A percentile compares a stretch with the other conserved stretches of the same genome.
phyloP scores from a whole-genome alignment of 2,797 vertebrate species.

The Ambastaia sidthimunki region DNA sequence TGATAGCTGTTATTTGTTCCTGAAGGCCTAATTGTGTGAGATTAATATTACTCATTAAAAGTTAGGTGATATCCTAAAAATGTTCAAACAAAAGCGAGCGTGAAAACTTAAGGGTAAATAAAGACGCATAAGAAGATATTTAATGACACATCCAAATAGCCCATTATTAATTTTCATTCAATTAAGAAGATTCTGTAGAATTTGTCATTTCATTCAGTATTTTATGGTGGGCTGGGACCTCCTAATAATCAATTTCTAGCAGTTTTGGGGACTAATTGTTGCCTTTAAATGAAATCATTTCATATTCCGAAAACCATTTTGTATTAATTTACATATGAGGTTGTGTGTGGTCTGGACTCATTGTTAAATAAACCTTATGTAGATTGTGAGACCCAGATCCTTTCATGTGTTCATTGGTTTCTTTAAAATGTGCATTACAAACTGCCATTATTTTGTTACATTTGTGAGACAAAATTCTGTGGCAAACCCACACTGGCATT shows the following conservation, averaged over 20 bases:
- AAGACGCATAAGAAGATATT: not conserved
- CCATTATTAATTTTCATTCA: conserved; percentile 59
- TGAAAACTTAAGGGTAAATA: not conserved
- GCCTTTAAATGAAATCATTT: conserved; percentile 65
- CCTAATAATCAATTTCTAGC: conserved; percentile 59
- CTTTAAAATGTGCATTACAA: conserved; percentile 40
- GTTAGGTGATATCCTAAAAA: conserved; percentile 1
- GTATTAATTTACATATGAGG: conserved; percentile 65
- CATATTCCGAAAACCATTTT: conserved; percentile 74
- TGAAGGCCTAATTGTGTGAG: not conserved
- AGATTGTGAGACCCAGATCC: conserved; percentile 62
- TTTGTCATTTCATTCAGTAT: conserved; percentile 67
- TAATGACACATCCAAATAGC: conserved; percentile 54
- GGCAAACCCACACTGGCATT: conserved; percentile 56
- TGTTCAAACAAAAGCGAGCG: not conserved
- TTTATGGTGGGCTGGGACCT: conserved; percentile 79
- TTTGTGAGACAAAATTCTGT: conserved; percentile 8
- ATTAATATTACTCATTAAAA: not conserved
- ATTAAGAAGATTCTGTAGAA: not conserved
- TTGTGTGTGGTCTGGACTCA: conserved; percentile 46
- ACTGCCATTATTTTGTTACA: conserved; percentile 47
- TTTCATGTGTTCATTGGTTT: conserved; percentile 47
- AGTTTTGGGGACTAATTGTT: conserved; percentile 62
- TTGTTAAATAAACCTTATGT: conserved; percentile 55
- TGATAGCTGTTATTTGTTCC: not conserved